phyloP scores from a whole-genome alignment of 2,888 invertebrate species.

The Phorcus lineatus region DNA sequence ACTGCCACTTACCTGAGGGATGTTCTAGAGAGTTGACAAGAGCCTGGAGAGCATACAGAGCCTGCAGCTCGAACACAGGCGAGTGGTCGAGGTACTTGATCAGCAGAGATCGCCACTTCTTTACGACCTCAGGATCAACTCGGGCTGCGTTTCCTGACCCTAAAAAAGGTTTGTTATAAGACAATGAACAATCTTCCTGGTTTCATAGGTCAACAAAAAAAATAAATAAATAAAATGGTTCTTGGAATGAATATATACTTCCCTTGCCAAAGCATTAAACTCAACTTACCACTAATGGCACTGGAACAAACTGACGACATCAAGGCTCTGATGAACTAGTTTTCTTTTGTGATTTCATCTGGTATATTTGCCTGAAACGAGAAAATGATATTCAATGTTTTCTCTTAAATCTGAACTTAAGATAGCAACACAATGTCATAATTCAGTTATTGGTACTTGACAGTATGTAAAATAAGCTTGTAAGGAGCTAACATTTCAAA shows the following conservation, averaged over 20 bases:
- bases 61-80: constrained; percentile 85
- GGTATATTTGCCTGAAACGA: constrained; percentile 82
- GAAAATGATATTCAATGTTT: too few species aligned
- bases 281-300: constrained; percentile 79
- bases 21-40: constrained; percentile 87
- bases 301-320: constrained; percentile 85
- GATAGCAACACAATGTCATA: too few species aligned
- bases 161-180: constrained; percentile 24
- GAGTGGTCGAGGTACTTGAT: constrained; percentile 84
- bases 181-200: too few species aligned
- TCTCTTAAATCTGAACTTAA: too few species aligned
- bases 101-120: constrained; percentile 79
- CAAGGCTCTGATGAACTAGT: constrained; percentile 84
- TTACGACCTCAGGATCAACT: constrained; percentile 75
- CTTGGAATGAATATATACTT: too few species aligned
- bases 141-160: constrained; percentile 53
- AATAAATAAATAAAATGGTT: too few species aligned
- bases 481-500: too few species aligned
- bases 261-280: too few species aligned
- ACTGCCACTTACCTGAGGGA: constrained; percentile 80
- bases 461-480: too few species aligned
- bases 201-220: too few species aligned
- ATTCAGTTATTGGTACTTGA: too few species aligned
- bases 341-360: constrained; percentile 79
- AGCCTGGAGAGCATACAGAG: constrained; percentile 89